phyloP scores from a whole-genome alignment of 2,797 vertebrate species.

The Toxotes lorentzi region DNA sequence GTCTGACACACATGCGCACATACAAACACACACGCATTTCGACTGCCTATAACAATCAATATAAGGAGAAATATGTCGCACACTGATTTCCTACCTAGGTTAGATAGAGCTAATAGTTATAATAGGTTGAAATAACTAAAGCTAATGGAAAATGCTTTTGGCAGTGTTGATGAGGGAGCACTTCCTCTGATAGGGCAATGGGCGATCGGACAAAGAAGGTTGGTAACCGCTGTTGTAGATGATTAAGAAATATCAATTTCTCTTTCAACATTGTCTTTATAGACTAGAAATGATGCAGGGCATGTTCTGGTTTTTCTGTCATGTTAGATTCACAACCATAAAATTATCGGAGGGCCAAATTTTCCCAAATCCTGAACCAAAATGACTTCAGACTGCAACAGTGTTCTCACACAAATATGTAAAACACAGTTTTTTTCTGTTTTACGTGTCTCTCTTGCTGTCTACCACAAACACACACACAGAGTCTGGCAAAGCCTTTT shows the following conservation, averaged over 20 bases:
- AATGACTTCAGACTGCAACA: constrained; percentile 45
- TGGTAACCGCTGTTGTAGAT: background rate
- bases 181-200: background rate
- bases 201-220: too few relatives aligned
- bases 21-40: constrained; percentile 15
- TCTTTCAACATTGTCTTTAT: constrained; percentile 4
- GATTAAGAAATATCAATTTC: background rate
- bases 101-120: background rate
- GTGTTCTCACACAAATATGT: constrained; percentile 40
- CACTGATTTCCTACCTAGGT: background rate
- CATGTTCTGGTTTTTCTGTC: constrained; percentile 26
- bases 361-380: constrained; percentile 31
- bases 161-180: background rate
- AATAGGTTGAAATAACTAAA: background rate
- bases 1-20: constrained; percentile 18
- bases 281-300: background rate
- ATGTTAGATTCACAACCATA: constrained; percentile 19
- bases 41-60: constrained; percentile 1
- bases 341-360: constrained; percentile 1
- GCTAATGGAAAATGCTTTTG: background rate
- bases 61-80: background rate
- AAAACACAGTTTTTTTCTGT: background rate
- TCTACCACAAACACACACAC: constrained; percentile 6
- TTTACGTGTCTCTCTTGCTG: background rate
- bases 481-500: background rate